Evolutionary conservation across 2,797 vertebrate genomes (phyloP), one percentile per base, ranked within the genome.

Genomic region (Mycteria americana): DNA sequence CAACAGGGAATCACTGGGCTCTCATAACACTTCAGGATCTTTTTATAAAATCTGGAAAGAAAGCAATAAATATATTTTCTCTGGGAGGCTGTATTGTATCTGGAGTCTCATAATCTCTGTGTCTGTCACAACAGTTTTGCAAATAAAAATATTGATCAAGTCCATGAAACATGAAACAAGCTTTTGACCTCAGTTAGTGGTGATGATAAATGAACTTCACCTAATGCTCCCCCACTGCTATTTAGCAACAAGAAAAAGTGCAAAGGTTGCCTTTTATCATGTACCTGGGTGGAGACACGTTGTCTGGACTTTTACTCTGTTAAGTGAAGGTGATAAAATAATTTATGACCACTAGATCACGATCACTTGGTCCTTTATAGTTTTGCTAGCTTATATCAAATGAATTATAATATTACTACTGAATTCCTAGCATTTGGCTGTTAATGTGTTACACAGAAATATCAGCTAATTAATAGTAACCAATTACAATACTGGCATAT

Each of bases 251-350:
- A 59, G 68, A 94, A 77, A n/a, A 89, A 94, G 76, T 91, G 60
- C 93, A 94, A 85, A 69, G 60, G 59, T 96, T 94, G n/a, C 35
- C 19, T 88, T 93, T 93, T 94, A 85, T 89, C 83, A 30, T 73
- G 85, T 92, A 63, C 19, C 28, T 81, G 73, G 50, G 63, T 84
- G 48, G 86, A 92, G 64, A 75, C 51, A 54, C 4, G 4, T 83
- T 85, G 62, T 89, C 85, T 11, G 12, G 54, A 88, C 89, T 94
- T 94, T 54, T 67, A 43, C 23, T 85, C 51, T n/a, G 24, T 94
- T 77, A 78, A 89, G 59, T 80, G 76, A 88, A 80, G 72, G 74
- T 83, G 70, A 79, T 94, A 77, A 92, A 94, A 81, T 86, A 93
- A 85, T 91, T 86, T 86, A 73, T 74, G 59, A 37, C 46, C 30